Evolutionary conservation across 2,797 vertebrate genomes (phyloP).

Genomic region (Pantherophis vulpinus): DNA sequence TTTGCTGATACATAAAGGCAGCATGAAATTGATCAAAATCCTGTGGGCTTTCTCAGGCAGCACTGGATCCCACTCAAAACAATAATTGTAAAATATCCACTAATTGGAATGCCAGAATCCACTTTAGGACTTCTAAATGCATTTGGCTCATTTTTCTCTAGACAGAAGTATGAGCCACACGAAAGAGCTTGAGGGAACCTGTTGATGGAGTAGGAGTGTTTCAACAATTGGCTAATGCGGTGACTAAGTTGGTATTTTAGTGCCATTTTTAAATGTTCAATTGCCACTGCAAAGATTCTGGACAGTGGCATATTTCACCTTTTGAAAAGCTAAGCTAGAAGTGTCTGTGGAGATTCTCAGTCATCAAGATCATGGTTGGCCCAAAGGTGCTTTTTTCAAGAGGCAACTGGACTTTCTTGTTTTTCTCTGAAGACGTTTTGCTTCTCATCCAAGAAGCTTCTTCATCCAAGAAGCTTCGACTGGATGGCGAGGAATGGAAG

Average conservation of each 20-base stretch:
- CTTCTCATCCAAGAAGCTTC: no score
- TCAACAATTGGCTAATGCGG: neutral
- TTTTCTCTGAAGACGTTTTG: no score
- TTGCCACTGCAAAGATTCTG: neutral
- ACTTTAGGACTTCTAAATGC: conserved; percentile 79
- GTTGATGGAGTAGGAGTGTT: neutral
- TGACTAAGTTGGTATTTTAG: neutral
- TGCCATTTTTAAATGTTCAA: neutral
- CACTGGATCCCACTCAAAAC: conserved; percentile 76
- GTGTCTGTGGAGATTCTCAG: no score
- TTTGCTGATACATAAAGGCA: conserved; percentile 78
- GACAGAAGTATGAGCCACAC: conserved; percentile 16
- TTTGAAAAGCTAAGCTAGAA: neutral
- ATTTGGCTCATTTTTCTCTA: conserved; percentile 56
- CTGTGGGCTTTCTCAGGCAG: conserved; percentile 81
- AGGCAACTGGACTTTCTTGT: no score
- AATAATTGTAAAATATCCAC: conserved; percentile 82
- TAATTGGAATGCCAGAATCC: conserved; percentile 85
- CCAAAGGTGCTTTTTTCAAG: no score
- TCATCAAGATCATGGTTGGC: no score
- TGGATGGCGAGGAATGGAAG: no score
- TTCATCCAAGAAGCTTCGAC: no score
- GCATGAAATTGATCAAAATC: conserved; percentile 90
- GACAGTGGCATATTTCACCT: neutral
- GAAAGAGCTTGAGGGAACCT: neutral